A percentile compares a stretch with the other conserved stretches of the same genome.
phyloP scores from a whole-genome alignment of 1,140 invertebrate genomes.

The Sipha flava region DNA sequence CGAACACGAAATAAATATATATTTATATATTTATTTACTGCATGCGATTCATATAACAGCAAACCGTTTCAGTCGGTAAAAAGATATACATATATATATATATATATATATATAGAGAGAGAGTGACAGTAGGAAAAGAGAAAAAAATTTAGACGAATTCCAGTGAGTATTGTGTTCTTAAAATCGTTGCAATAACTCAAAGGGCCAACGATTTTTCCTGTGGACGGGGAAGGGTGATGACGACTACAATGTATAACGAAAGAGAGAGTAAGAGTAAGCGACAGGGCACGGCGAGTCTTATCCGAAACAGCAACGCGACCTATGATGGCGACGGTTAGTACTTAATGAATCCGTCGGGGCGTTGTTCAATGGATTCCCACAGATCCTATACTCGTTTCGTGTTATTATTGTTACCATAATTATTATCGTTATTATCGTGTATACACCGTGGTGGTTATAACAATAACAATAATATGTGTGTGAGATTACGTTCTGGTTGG shows the following conservation, averaged over 20 bases:
- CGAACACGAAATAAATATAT: not conserved
- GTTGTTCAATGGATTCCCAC: not conserved
- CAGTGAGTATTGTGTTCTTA: too few relatives aligned
- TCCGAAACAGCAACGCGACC: too few relatives aligned
- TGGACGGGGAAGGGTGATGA: not conserved
- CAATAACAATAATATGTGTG: not conserved
- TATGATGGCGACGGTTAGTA: not conserved
- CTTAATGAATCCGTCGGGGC: conserved; percentile 3
- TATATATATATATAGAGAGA: too few relatives aligned
- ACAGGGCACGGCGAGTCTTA: too few relatives aligned
- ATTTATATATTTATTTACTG: not conserved
- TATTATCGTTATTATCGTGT: not conserved
- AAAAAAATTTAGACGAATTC: too few relatives aligned
- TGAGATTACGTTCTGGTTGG: not conserved
- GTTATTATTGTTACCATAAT: not conserved
- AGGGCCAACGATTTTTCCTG: not conserved
- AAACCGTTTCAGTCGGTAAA: not conserved
- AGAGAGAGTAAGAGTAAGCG: too few relatives aligned
- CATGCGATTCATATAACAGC: too few relatives aligned
- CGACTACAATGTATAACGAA: too few relatives aligned
- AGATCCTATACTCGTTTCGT: not conserved
- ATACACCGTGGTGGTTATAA: not conserved
- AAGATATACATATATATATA: too few relatives aligned
- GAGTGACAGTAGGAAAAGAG: too few relatives aligned
- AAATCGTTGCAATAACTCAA: conserved; percentile 6